Evolutionary conservation across 2,113 vertebrate genomes (phyloP), one percentile per base, ranked within the genome.

Genomic region (Mesitornis unicolor): DNA sequence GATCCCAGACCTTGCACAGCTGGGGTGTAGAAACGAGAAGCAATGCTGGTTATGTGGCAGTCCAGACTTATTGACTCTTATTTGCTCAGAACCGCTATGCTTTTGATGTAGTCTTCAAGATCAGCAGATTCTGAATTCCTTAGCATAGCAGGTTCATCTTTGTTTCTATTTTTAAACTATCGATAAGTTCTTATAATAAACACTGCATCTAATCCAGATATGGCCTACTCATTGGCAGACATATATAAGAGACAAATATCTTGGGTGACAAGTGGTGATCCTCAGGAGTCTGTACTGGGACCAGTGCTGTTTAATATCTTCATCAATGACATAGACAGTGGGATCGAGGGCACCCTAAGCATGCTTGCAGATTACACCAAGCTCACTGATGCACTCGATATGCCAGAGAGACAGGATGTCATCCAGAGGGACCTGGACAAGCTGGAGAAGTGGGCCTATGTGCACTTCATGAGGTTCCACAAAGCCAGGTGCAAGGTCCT

Each of bases 91-190:
- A 59, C 9, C 8, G 16, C 43, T 51, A 10, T 3, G 1, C 33
- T 81, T 84, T 56, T 86, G 38, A 20, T 33, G 16, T 5, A 54
- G 45, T 67, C 42, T 88, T 59, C 31, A 90, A 74, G 51, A 85
- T 35, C 16, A 68, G 21, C 33, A 83, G 25, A 0, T 91, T 85
- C 69, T 35, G 6, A 71, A 25, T 57, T 89, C 51, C 69, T 29
- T 42, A 57, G 28, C 0, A 0, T 24, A 57, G 36, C 0, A 2
- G 8, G 8, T 71, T 26, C n/a, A 36, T 89, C 40, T 91, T 79
- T 2, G 0, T 57, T 65, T 45, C 28, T 93, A 16, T 54, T 42
- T 83, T 90, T 84, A 51, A 8, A 70, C 4, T 36, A 33, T 36
- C 19, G 48, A 67, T 42, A 74, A 42, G 4, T 13, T 63, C 5